Conservation (phyloP, 1,140 invertebrate genomes). For the Atta texana region DNA sequence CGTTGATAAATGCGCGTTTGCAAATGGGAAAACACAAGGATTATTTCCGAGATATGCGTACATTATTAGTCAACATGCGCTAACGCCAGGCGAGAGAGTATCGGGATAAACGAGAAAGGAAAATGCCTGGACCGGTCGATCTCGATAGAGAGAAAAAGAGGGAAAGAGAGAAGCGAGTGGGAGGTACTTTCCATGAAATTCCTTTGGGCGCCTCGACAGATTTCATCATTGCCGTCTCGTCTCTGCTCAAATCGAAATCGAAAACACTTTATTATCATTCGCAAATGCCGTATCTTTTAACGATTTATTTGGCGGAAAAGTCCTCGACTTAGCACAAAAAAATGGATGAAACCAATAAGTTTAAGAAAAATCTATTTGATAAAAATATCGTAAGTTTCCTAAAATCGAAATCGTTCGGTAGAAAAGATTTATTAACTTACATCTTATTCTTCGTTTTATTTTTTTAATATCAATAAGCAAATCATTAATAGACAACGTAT, state of each 20-base stretch:
- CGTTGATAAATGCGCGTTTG: slow-evolving; percentile 28
- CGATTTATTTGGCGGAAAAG: slow-evolving; percentile 29
- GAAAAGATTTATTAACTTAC: too few relatives aligned
- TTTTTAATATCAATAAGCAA: too few relatives aligned
- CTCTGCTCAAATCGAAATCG: slow-evolving; percentile 69
- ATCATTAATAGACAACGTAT: too few relatives aligned
- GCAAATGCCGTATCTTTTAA: neutral
- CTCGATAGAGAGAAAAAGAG: slow-evolving; percentile 18
- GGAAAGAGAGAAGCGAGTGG: slow-evolving; percentile 9
- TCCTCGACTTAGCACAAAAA: neutral
- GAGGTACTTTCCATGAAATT: slow-evolving; percentile 77
- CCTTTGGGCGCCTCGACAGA: slow-evolving; percentile 63
- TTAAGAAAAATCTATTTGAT: neutral
- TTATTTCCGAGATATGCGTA: slow-evolving; percentile 35
- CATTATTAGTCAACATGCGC: slow-evolving; percentile 20
- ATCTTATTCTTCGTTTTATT: too few relatives aligned
- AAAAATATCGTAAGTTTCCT: neutral
- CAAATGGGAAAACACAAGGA: slow-evolving; percentile 8
- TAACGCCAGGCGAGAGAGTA: slow-evolving; percentile 26
- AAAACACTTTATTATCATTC: slow-evolving; percentile 63
- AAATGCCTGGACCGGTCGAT: slow-evolving; percentile 43
- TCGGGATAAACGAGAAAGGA: slow-evolving; percentile 15
- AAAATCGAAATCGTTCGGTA: neutral
- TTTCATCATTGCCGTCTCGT: slow-evolving; percentile 69
- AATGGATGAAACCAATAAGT: neutral